phyloP scores from a whole-genome alignment of 2,888 invertebrate genomes.

The Brachyptera putata region DNA sequence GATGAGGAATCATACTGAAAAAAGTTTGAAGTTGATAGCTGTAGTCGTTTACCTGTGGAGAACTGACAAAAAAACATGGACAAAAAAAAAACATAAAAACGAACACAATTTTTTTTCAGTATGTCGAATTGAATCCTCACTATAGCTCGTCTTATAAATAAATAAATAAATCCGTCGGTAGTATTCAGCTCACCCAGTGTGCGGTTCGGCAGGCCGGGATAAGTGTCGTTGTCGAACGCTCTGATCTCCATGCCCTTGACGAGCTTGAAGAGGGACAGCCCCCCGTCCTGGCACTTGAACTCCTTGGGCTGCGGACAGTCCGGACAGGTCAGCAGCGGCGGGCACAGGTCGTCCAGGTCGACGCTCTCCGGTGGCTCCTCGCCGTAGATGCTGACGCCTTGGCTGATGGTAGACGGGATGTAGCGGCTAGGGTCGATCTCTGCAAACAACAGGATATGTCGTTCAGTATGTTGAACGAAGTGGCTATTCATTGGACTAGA shows the following conservation, averaged over 20 bases:
- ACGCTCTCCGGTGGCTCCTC: constrained; percentile 57
- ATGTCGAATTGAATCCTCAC: too few species aligned
- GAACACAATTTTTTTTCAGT: too few species aligned
- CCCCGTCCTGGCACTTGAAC: constrained; percentile 54
- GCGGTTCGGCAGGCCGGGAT: constrained; percentile 52
- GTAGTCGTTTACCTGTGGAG: too few species aligned
- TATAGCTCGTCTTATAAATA: too few species aligned
- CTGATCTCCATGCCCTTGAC: constrained; percentile 51
- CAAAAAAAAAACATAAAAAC: too few species aligned
- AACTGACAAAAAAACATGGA: too few species aligned
- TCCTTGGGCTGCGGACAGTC: constrained; percentile 55
- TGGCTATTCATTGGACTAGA: too few species aligned
- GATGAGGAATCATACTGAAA: too few species aligned
- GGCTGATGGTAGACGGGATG: constrained; percentile 45
- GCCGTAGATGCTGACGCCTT: constrained; percentile 51
- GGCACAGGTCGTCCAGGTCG: constrained; percentile 58
- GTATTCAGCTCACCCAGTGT: constrained; percentile 44
- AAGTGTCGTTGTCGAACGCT: constrained; percentile 56
- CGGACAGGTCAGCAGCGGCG: constrained; percentile 55
- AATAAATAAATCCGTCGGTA: too few species aligned
- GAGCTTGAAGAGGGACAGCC: constrained; percentile 55
- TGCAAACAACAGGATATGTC: constrained; percentile 31
- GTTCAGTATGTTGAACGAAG: not conserved
- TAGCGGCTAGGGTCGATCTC: constrained; percentile 50
- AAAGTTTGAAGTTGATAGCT: too few species aligned